Evolutionary conservation across 2,797 vertebrate genomes (phyloP).

Genomic region (Tokudaia tokunoshimensis): DNA sequence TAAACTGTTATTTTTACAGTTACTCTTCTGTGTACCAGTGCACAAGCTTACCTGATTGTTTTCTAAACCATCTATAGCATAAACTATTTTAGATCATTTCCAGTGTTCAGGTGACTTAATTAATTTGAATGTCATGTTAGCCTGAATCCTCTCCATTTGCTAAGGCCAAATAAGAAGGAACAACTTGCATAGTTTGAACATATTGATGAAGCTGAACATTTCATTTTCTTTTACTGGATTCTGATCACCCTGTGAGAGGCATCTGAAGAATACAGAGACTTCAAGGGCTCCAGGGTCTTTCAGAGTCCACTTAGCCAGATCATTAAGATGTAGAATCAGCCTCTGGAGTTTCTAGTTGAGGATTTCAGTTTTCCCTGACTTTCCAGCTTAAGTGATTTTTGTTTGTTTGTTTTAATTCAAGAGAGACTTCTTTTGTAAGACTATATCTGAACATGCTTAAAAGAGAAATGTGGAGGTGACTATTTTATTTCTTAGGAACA

Average conservation of each 20-base stretch:
- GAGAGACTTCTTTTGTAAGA: not conserved
- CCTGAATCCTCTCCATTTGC: not conserved
- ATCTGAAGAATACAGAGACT: not conserved
- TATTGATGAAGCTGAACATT: not conserved
- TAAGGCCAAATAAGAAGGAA: not conserved
- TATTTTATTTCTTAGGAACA: conserved; percentile 19
- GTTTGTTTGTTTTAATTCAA: not conserved
- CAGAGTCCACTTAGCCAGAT: not conserved
- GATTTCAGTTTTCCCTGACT: not conserved
- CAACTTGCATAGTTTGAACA: not conserved
- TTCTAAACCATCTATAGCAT: not conserved
- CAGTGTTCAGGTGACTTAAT: not conserved
- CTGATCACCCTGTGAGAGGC: not conserved
- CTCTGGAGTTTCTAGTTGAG: not conserved
- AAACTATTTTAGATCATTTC: not conserved
- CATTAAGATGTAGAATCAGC: not conserved
- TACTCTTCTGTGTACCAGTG: not conserved
- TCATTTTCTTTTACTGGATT: conserved; percentile 4
- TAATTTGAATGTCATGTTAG: not conserved
- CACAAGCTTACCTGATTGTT: not conserved
- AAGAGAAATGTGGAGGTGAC: not conserved
- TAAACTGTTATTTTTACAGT: not conserved
- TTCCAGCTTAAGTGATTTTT: not conserved
- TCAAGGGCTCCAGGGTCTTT: not conserved
- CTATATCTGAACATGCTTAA: not conserved